Evolutionary conservation across 1,140 invertebrate species (phyloP).

Genomic region (Apis laboriosa): DNA sequence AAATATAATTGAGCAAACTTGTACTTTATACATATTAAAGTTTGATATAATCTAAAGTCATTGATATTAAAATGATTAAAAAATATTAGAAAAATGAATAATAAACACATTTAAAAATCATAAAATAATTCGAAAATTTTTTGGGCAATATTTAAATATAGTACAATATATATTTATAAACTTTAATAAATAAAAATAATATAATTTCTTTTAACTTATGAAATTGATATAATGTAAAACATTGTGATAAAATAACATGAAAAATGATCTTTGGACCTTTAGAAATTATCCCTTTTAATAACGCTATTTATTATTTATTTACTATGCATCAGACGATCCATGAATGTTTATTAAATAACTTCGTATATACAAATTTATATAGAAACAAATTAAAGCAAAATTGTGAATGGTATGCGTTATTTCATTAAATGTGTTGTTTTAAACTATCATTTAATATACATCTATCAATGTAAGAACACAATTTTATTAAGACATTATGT

Average conservation of each 20-base stretch:
- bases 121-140: slow-evolving; percentile 6
- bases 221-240: not conserved
- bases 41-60: slow-evolving; percentile 1
- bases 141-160: slow-evolving; percentile 7
- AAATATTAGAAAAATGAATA: not conserved
- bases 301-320: slow-evolving; percentile 36
- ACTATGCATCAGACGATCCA: slow-evolving; percentile 18
- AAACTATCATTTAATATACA: slow-evolving; percentile 33
- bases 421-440: slow-evolving; percentile 34
- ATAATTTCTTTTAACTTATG: not conserved
- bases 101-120: not conserved
- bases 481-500: slow-evolving; percentile 8
- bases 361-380: slow-evolving; percentile 39
- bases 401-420: slow-evolving; percentile 30
- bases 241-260: not conserved
- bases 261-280: slow-evolving; percentile 46
- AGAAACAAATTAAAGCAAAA: slow-evolving; percentile 25
- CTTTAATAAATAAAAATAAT: not conserved
- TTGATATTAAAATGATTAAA: not conserved
- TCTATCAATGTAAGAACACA: slow-evolving; percentile 30
- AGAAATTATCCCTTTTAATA: slow-evolving; percentile 9
- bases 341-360: slow-evolving; percentile 36
- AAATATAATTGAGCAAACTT: slow-evolving; percentile 26
- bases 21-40: slow-evolving; percentile 31
- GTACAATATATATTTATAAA: not conserved